These are phyloP conservation scores for Raja brachyura DNA, from an alignment of 2,113 vertebrate species.

Conservation along the genomic window DNA sequence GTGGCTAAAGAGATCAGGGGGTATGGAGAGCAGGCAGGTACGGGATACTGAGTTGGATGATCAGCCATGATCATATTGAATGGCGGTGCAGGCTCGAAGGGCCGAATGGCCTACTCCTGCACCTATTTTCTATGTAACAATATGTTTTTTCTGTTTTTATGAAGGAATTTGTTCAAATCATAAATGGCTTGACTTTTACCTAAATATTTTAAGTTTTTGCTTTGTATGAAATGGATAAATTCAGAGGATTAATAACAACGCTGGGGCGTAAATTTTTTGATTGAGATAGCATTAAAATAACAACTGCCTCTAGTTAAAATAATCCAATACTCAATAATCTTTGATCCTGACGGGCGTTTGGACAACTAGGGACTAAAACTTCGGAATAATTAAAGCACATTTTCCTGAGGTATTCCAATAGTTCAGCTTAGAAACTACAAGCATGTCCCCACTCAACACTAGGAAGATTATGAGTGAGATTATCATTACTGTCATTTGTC, in stretches of 20 bases:
- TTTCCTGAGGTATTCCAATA: no score
- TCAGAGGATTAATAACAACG: not conserved
- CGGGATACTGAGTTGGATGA: no score
- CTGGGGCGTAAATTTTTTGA: not conserved
- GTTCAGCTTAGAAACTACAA: no score
- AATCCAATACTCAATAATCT: not conserved
- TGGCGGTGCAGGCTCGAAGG: no score
- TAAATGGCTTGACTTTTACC: not conserved
- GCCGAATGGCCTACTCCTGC: no score
- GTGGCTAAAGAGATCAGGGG: no score
- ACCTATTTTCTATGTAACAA: no score
- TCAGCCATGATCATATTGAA: no score
- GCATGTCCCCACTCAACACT: no score
- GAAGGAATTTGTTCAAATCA: not conserved
- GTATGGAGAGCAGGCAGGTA: no score
- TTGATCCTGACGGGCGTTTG: not conserved
- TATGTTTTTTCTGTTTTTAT: not conserved
- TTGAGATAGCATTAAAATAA: not conserved
- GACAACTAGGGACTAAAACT: not conserved
- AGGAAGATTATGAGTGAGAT: no score
- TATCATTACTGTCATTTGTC: no score
- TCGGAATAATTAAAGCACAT: not conserved
- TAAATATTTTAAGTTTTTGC: not conserved
- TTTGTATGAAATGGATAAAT: not conserved
- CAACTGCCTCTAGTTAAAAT: not conserved